phyloP scores from a whole-genome alignment of 2,888 invertebrate genomes.

The Hecatera dysodea region DNA sequence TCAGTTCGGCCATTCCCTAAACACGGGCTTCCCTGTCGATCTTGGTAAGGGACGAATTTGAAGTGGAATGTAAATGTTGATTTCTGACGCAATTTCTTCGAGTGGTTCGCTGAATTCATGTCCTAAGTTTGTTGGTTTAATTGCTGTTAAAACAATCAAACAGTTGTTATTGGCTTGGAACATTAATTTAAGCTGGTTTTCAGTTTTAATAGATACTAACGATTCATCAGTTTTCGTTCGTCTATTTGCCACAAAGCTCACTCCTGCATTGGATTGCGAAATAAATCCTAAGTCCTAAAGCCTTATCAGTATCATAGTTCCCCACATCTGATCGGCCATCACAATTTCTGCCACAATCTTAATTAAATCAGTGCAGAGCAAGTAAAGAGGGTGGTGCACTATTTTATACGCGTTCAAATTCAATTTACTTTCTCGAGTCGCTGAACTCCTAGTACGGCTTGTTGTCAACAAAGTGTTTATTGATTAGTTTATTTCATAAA shows the following conservation, averaged over 20 bases:
- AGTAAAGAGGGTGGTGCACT: constrained; percentile 49
- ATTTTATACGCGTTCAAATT: constrained; percentile 59
- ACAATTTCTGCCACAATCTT: constrained; percentile 57
- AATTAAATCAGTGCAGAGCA: constrained; percentile 56
- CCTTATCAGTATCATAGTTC: constrained; percentile 33
- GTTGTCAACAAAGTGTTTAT: constrained; percentile 52
- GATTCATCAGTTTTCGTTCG: not conserved
- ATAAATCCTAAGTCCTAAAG: constrained; percentile 31
- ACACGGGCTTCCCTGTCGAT: constrained; percentile 12
- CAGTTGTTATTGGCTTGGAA: constrained; percentile 1
- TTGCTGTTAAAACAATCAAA: constrained; percentile 17
- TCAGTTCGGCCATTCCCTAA: constrained; percentile 1
- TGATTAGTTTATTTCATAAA: constrained; percentile 66
- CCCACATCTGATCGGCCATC: constrained; percentile 52
- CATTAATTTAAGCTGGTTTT: not conserved
- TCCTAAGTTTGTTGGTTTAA: constrained; percentile 34
- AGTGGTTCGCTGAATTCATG: constrained; percentile 27
- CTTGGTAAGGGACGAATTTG: constrained; percentile 38
- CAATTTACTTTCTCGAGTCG: constrained; percentile 55
- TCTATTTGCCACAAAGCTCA: constrained; percentile 15
- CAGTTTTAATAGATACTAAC: not conserved
- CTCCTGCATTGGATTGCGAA: constrained; percentile 10
- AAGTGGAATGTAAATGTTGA: constrained; percentile 53
- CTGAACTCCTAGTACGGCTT: constrained; percentile 47
- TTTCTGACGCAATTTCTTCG: constrained; percentile 43